Conservation (phyloP, 2,797 vertebrate species). For the Pteronotus mesoamericanus region DNA sequence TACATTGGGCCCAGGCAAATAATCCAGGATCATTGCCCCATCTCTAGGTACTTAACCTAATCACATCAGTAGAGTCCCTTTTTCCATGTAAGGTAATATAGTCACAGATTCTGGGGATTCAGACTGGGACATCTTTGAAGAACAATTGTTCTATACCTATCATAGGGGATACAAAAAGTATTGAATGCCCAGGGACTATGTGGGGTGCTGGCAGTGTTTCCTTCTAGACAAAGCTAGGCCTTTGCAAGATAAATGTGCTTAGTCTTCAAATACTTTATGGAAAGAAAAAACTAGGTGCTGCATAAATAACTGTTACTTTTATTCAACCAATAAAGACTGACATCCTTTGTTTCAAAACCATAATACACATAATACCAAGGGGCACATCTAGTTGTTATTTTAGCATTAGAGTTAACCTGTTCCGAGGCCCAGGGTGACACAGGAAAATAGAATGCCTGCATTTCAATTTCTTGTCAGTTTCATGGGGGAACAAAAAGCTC, state of each 20-base stretch:
- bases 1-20: not conserved
- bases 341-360: not conserved
- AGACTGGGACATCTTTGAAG: not conserved
- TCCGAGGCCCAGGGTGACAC: not conserved
- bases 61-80: not conserved
- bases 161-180: not conserved
- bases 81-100: not conserved
- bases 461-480: slow-evolving; percentile 51
- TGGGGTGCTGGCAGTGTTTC: not conserved
- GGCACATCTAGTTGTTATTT: slow-evolving; percentile 18
- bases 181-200: not conserved
- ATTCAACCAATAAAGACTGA: not conserved
- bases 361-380: not conserved
- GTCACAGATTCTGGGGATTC: not conserved
- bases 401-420: not conserved
- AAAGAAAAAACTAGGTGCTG: not conserved
- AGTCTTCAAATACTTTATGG: not conserved
- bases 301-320: slow-evolving; percentile 6
- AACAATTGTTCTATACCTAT: not conserved
- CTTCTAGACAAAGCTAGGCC: not conserved
- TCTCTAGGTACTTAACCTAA: not conserved
- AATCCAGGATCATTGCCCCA: not conserved
- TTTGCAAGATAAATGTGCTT: not conserved
- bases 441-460: slow-evolving; percentile 29
- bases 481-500: not conserved